Base-by-base conservation (phyloP, 64 coral and sea anemone genomes). In the Orbicella faveolata region DNA sequence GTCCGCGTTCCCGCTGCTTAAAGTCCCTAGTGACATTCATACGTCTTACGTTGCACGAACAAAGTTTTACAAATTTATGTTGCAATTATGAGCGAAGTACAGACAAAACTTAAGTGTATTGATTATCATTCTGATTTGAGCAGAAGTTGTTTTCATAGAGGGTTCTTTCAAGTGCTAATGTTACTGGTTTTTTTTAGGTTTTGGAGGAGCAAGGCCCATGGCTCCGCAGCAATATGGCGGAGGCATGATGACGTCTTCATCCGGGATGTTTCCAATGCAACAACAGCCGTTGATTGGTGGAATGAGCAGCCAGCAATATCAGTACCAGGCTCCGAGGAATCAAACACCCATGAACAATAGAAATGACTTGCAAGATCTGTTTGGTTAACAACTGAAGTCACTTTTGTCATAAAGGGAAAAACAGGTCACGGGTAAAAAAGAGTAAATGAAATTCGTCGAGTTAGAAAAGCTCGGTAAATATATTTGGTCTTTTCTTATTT, bases 351-450 rank as follows among this genome's bases (percentile, higher is more conserved):
- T 36, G 44, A 79, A 86, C 63, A 79, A 61, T 12, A 64, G 62
- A 14, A 92, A 80, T 80, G 90, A 92, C 36, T 73, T 92, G 3
- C 76, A 92, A 87, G 90, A 92, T 44, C 64, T 92, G 48, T 92
- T 92, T 73, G 90, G 90, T 61, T 92, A 70, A 57, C 34, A 83
- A 85, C 51, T 12, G 20, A 18, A n/a, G 36, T 25, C 25, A 70
- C 21, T 11, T 52, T 52, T 73, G 39, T 44, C 14, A 52, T 52
- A 2, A 30, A 72, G 1, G 55, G 9, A 0, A 59, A 0, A 16
- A 59, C 1, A 16, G 55, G 55, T 15, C 55, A 1, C 55, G 55
- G 2, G 55, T 48, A 6, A 48, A 48, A 48, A 48, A 48, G 11
- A 14, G 55, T 59, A 59, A 9, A 14, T 9, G 10, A 15, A 59